Conservation (phyloP, 2,113 vertebrate genomes). For the Pycnonotus jocosus region DNA sequence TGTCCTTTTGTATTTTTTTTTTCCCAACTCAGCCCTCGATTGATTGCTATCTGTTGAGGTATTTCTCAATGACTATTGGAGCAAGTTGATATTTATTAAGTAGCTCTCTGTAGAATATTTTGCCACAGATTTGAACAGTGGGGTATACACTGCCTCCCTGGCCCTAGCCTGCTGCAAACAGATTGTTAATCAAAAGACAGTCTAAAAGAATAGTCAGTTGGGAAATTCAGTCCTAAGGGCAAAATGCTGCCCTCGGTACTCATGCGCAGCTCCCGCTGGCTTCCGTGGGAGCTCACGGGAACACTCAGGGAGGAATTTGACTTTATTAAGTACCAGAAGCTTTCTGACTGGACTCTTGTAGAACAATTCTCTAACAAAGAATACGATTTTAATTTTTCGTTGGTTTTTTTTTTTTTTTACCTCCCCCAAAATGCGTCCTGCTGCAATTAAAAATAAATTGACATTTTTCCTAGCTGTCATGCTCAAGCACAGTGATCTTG, state of each 20-base stretch:
- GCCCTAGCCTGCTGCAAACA: conserved; percentile 54
- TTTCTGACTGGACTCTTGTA: background rate
- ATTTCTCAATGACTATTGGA: conserved; percentile 65
- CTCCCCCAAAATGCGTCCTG: background rate
- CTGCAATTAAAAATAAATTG: conserved; percentile 36
- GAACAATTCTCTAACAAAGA: background rate
- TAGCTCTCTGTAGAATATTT: conserved; percentile 29
- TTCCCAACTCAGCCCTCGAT: conserved; percentile 19
- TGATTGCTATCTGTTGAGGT: conserved; percentile 70
- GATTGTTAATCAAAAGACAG: conserved; percentile 68
- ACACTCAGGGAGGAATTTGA: background rate
- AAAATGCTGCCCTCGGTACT: conserved; percentile 29
- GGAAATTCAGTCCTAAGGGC: conserved; percentile 57
- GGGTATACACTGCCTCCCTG: background rate
- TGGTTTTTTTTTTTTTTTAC: rapidly evolving
- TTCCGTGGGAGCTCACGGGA: background rate
- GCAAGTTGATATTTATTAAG: conserved; percentile 69
- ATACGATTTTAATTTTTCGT: background rate
- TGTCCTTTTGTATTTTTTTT: conserved; percentile 48
- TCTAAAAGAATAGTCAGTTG: conserved; percentile 49
- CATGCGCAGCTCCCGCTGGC: conserved; percentile 3
- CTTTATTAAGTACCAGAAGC: conserved; percentile 26
- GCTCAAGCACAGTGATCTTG: background rate
- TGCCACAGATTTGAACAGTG: conserved; percentile 39
- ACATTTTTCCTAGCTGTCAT: conserved; percentile 18